Base-by-base conservation (phyloP, 2,888 invertebrate genomes). In the Fragum fragum region DNA sequence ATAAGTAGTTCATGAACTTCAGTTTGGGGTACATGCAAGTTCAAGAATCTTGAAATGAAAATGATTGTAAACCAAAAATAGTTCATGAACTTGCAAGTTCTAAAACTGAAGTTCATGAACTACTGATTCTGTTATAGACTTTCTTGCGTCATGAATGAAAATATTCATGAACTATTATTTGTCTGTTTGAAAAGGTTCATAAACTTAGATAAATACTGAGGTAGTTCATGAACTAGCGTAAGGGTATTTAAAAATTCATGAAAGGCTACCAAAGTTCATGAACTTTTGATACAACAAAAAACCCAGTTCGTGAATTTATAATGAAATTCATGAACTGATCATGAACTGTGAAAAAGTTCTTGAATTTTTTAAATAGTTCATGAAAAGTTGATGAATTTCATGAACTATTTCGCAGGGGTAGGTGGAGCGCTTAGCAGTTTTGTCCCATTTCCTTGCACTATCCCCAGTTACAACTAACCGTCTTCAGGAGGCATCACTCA, bases 241-340 rank as follows among this genome's bases (percentile, higher is more conserved):
- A 47, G 47, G 47, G 47, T 47, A 47, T 47, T 47, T 47, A 47
- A 47, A 47, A 47, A 47, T 47, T 47, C 47, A 47, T 47, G 47
- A 47, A 47, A 47, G 47, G 47, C 47, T 47, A 16, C 47, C 47
- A 47, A 47, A 47, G n/a, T 47, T 47, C 47, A 47, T 47, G 14
- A 47, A 47, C 47, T 47, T 47, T 47, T 47, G n/a, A 47, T 47
- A 9, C 47, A 47, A 47, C 47, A 47, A 47, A 47, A 47, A 47
- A 47, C 47, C 47, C n/a, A 47, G 47, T 47, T 47, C 47, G 47
- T 47, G 47, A 47, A 47, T 47, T 47, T 47, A 47, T 47, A 9
- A 47, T 47, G 47, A 47, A 47, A 47, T 47, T 47, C 47, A 47
- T 47, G 47, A 47, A 47, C 47, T 47, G 47, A 47, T 47, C 7